Conservation (phyloP, 2,113 vertebrate genomes). For the Syngnathus scovelli region DNA sequence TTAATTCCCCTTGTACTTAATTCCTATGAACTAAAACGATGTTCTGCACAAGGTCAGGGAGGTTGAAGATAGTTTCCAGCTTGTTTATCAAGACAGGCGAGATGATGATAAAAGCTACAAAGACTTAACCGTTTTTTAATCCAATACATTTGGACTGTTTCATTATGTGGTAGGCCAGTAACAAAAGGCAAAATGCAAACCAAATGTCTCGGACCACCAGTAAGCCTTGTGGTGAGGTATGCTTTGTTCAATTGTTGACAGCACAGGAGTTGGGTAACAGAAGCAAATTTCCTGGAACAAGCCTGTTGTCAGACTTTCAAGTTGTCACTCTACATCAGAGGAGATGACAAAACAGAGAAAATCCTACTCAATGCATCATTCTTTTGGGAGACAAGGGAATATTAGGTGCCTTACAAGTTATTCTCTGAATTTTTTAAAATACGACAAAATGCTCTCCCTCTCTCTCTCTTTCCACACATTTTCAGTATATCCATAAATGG, state of each 20-base stretch:
- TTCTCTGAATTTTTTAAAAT: slow-evolving; percentile 49
- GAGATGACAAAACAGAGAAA: slow-evolving; percentile 21
- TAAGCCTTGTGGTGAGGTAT: slow-evolving; percentile 42
- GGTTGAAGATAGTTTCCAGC: neutral
- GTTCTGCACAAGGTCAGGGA: neutral
- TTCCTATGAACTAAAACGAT: neutral
- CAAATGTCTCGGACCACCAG: slow-evolving; percentile 47
- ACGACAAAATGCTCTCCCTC: neutral
- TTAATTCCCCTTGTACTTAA: neutral
- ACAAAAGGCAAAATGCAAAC: slow-evolving; percentile 38
- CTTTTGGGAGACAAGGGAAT: slow-evolving; percentile 9
- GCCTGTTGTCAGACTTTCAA: slow-evolving; percentile 27
- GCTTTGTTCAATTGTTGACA: slow-evolving; percentile 32
- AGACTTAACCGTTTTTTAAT: slow-evolving; percentile 27
- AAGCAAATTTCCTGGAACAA: slow-evolving; percentile 41
- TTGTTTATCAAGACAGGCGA: neutral
- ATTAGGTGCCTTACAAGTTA: slow-evolving; percentile 11
- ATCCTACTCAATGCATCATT: slow-evolving; percentile 13
- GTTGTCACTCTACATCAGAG: slow-evolving; percentile 37
- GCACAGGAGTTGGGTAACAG: slow-evolving; percentile 10
- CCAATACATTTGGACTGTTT: slow-evolving; percentile 3
- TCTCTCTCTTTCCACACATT: slow-evolving; percentile 2
- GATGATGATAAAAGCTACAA: slow-evolving; percentile 24
- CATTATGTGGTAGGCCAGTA: slow-evolving; percentile 10
- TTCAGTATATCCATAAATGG: slow-evolving; percentile 19